phyloP scores from a whole-genome alignment of 2,113 vertebrate genomes.

The Mellivora capensis region DNA sequence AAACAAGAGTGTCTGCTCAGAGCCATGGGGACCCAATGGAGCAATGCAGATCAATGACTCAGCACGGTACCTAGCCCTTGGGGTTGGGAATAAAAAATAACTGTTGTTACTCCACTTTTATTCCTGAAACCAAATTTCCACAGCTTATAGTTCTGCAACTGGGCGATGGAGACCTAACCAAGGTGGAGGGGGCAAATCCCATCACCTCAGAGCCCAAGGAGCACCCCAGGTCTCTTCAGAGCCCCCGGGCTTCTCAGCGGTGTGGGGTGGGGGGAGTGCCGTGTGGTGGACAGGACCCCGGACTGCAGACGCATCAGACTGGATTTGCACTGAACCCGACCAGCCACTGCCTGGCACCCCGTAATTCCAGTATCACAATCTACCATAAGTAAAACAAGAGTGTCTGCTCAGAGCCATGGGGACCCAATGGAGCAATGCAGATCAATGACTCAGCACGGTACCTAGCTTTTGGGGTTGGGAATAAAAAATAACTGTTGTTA shows the following conservation, averaged over 20 bases:
- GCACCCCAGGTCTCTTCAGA: fast-evolving
- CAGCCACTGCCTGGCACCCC: not conserved
- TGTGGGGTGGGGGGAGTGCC: fast-evolving
- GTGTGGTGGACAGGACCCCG: fast-evolving
- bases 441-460: not conserved
- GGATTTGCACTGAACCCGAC: not conserved
- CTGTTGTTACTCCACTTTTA: not conserved
- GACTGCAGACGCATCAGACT: fast-evolving
- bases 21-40: not conserved
- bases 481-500: not conserved
- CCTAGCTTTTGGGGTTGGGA: no score
- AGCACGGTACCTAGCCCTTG: no score
- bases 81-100: not conserved
- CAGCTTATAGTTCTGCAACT: not conserved
- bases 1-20: no score
- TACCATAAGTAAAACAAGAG: no score
- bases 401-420: fast-evolving
- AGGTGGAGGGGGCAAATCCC: fast-evolving
- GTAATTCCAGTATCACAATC: not conserved
- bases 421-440: not conserved
- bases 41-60: not conserved
- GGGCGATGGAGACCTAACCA: not conserved
- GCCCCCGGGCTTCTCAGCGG: not conserved
- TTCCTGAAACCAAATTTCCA: not conserved
- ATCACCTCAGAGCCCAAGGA: not conserved